These are phyloP conservation scores for Dysidea cf. avara DNA, from an alignment of 37 sponge, comb jelly and placozoan species.

Conservation along the genomic window DNA sequence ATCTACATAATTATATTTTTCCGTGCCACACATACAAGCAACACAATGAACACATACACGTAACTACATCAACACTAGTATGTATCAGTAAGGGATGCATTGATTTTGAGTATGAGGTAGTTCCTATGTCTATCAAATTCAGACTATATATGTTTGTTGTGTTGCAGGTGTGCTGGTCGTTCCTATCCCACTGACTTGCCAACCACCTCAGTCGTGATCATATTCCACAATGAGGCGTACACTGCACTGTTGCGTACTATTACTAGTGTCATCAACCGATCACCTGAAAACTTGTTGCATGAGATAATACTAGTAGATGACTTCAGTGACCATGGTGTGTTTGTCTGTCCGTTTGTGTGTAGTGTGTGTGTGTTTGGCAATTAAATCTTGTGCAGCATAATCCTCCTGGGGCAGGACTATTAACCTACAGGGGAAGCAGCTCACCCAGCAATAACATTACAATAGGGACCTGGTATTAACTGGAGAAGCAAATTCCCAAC, in stretches of 20 bases:
- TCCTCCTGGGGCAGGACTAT: too few species aligned
- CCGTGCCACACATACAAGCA: too few species aligned
- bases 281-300: constrained; percentile 79
- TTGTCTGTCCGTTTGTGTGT: too few species aligned
- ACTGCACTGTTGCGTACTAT: constrained; percentile 90
- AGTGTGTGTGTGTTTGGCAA: too few species aligned
- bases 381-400: too few species aligned
- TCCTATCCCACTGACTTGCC: constrained; percentile 47
- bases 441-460: too few species aligned
- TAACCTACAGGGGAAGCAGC: too few species aligned
- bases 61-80: background rate
- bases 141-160: too few species aligned
- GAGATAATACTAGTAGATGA: constrained; percentile 97
- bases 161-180: too few species aligned
- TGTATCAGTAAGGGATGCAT: background rate
- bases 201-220: constrained; percentile 81
- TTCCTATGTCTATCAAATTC: background rate
- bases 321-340: constrained; percentile 90
- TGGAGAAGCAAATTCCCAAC: too few species aligned
- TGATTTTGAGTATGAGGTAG: background rate
- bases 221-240: constrained; percentile 92
- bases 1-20: too few species aligned
- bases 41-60: background rate
- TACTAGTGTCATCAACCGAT: constrained; percentile 78
- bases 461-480: too few species aligned